Base-by-base conservation (phyloP, 2,113 vertebrate species). In the Clarias magur region DNA sequence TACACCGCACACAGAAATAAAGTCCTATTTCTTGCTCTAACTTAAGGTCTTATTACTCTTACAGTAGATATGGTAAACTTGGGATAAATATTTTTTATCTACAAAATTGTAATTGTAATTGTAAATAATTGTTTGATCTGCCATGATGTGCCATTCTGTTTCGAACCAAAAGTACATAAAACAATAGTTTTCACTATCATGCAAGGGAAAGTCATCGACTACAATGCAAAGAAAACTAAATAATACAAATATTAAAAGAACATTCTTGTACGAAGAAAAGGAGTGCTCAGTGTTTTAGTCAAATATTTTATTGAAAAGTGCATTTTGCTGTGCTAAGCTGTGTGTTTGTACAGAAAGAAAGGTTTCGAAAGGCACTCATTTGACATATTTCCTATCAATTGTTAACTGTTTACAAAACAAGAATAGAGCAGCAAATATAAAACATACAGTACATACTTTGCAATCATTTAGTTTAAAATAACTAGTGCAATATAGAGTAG, bases 391-490 rank as follows among this genome's bases (percentile, higher is more conserved):
- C 10, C 59, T 21, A 80, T 7, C 27, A 34, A 59, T 80, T 30
- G n/a, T 80, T 34, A 80, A 19, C 10, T 1, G 8, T 34, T 57
- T 57, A 59, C 11, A 59, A 80, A 57, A 57, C 27, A 80, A 59
- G 54, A 21, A 30, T 57, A 11, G 8, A 80, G 56, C 54, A 59
- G 25, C 76, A 57, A 56, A 79, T 79, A 56, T 79, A 79, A 53
- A 79, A 27, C 76, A 79, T 56, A 54, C 73, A 3, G 56, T 56
- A 54, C 73, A 3, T 76, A 27, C 25, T 27, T 78, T 54, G 54
- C 48, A 83, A 17, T 19, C n/a, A 83, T 54, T 88, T 81, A 56
- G 85, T 86, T 84, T 84, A 67, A 84, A 15, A 62, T 81, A 85
- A 85, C 73, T 17, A 72, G 30, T 72, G 10, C 48, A 79, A 48